These are phyloP conservation scores for Athene noctua DNA, from an alignment of 2,113 vertebrate genomes.

Conservation along the genomic window DNA sequence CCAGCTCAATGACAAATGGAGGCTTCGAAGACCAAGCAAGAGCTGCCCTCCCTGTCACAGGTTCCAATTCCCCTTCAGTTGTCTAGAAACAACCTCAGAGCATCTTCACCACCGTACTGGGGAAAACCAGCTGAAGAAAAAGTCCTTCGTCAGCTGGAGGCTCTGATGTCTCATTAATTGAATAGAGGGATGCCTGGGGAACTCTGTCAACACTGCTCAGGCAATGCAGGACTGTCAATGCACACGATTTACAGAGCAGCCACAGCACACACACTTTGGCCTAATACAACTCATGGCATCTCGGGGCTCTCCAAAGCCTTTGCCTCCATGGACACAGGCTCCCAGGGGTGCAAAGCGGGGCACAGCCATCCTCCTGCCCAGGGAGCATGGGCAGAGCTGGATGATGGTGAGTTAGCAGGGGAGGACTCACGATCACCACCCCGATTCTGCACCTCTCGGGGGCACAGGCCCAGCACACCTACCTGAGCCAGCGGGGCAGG, in stretches of 20 bases:
- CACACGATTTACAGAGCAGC: not conserved
- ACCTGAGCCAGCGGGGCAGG: constrained; percentile 73
- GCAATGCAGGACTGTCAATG: not conserved
- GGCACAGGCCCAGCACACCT: not conserved
- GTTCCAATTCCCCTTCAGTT: not conserved
- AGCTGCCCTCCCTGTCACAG: not conserved
- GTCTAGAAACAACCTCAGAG: not conserved
- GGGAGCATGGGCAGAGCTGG: rapidly evolving
- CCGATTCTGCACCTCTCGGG: not conserved
- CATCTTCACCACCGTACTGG: not conserved
- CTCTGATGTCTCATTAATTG: not conserved
- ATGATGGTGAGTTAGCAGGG: rapidly evolving
- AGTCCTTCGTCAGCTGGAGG: not conserved
- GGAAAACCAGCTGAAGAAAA: not conserved
- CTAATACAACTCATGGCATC: not conserved
- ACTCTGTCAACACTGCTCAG: not conserved
- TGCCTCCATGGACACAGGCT: not conserved
- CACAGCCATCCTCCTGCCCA: not conserved
- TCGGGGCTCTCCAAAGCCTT: not conserved
- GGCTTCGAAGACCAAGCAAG: not conserved
- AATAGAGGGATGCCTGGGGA: not conserved
- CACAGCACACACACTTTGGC: not conserved
- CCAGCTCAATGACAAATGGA: not conserved
- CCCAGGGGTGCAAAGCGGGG: not conserved
- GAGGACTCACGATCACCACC: not conserved